Base-by-base conservation (phyloP, 2,888 invertebrate species). In the Vandiemenella viatica region DNA sequence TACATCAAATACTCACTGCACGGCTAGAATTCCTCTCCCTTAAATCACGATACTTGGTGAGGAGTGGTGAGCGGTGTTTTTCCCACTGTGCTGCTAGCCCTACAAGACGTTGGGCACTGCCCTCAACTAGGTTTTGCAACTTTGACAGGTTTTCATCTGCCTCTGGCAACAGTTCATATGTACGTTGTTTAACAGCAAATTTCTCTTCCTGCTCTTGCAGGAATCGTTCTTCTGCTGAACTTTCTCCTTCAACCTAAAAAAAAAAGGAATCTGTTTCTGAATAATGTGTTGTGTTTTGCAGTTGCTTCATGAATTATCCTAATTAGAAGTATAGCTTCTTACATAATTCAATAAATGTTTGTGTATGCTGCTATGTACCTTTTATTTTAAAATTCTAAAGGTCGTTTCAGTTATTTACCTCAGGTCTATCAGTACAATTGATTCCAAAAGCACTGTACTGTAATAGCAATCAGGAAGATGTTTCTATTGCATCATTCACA, bases 21-120 rank as follows among this genome's bases (percentile, higher is more conserved):
- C 68, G 66, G 32, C 63, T 65, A 3, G 67, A 65, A 59, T 46
- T 56, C 37, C 49, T 55, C 55, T 54, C 59, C 60, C 50, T 71
- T 58, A 57, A 63, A 57, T 61, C 69, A 43, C 75, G 65, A 59
- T 76, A 77, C 56, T 77, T 71, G 55, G 76, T 70, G 20, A 80
- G 67, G 13, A 85, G 64, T 1, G 83, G 82, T 21, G 69, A 69
- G 55, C 81, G 71, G 59, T 83, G 80, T 45, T 77, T 74, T 58
- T 82, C 78, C 85, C 86, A 87, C 58, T 85, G 82, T 50, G 72
- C 73, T 4, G 77, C 76, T 45, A 86, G 63, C 48, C 71, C 73
- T 20, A 76, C 67, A 26, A 83, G 65, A 58, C 79, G 72, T 58
- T 77, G 76, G 44, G 74, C 73, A 53, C 77, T 77, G 17, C 71